Percentiles rank a stretch among this genome's conserved stretches.
Evolutionary conservation across 2,113 vertebrate genomes (phyloP).

Genomic region (Pterocles gutturalis): DNA sequence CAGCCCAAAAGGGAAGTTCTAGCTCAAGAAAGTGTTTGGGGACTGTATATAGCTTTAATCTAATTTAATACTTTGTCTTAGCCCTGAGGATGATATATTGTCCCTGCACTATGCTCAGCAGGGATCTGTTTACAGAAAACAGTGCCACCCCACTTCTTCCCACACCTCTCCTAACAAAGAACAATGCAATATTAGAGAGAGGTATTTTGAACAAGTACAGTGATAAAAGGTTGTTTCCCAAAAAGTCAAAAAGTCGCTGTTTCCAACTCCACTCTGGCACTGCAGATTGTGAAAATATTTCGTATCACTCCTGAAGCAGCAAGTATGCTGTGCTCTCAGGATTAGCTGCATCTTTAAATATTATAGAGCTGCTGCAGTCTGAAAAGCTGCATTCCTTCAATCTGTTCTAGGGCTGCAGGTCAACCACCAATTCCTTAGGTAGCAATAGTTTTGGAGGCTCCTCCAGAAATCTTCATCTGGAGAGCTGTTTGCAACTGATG

Average conservation of each 20-base stretch:
- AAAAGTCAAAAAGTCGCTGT: background rate
- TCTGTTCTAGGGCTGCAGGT: background rate
- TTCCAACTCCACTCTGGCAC: background rate
- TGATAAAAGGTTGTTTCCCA: background rate
- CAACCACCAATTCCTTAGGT: background rate
- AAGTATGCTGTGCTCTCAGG: background rate
- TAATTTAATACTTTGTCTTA: background rate
- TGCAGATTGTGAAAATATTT: background rate
- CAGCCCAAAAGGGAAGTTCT: background rate
- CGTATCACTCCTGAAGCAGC: background rate
- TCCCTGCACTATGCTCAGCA: background rate
- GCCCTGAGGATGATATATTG: background rate
- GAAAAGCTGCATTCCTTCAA: conserved; percentile 15
- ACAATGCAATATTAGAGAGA: accelerated
- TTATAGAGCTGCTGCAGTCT: background rate
- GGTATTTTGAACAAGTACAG: background rate
- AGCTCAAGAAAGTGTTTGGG: background rate
- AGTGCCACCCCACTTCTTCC: background rate
- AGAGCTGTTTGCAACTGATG: background rate
- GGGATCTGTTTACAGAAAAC: background rate
- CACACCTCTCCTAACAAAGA: background rate
- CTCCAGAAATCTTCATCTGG: background rate
- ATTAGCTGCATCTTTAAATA: background rate
- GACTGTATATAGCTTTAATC: background rate
- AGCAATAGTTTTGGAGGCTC: background rate